Percentiles rank a stretch among this genome's conserved stretches.
phyloP scores from a whole-genome alignment of 2,113 vertebrate genomes.

The Electrona antarctica region DNA sequence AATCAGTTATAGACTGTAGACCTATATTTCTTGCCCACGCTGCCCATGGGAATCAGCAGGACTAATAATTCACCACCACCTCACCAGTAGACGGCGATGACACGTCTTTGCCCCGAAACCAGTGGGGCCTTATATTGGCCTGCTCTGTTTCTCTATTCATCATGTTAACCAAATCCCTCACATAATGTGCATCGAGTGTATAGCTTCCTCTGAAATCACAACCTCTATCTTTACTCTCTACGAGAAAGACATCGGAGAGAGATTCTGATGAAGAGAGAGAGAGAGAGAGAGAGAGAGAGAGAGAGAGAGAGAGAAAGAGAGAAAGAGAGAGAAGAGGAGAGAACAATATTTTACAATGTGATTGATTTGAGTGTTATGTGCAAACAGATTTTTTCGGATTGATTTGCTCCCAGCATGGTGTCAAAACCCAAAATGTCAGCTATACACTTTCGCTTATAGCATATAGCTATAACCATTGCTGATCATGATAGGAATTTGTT shows the following conservation, averaged over 20 bases:
- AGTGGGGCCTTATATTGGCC: not conserved
- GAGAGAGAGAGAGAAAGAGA: constrained; percentile 6
- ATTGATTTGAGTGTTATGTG: not conserved
- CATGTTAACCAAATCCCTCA: constrained; percentile 22
- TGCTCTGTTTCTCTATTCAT: constrained; percentile 20
- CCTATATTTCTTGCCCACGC: not conserved
- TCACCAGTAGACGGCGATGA: constrained; percentile 91
- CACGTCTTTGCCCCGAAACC: constrained; percentile 56
- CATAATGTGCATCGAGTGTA: constrained; percentile 11
- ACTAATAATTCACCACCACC: constrained; percentile 64
- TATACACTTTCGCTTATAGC: too few relatives aligned
- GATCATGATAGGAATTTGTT: too few relatives aligned
- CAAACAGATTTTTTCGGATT: constrained; percentile 61
- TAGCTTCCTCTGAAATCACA: constrained; percentile 27
- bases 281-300: constrained; percentile 6
- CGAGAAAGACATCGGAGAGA: not conserved
- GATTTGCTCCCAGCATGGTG: too few relatives aligned
- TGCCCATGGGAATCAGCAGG: not conserved
- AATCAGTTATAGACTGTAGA: too few relatives aligned
- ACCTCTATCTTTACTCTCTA: constrained; percentile 23
- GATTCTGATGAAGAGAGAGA: not conserved
- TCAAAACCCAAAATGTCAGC: too few relatives aligned
- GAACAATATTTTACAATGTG: constrained; percentile 15
- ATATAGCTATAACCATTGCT: too few relatives aligned
- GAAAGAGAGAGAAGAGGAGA: constrained; percentile 4